These are phyloP conservation scores for Platysternon megacephalum DNA, from an alignment of 2,113 vertebrate species.

Conservation along the genomic window DNA sequence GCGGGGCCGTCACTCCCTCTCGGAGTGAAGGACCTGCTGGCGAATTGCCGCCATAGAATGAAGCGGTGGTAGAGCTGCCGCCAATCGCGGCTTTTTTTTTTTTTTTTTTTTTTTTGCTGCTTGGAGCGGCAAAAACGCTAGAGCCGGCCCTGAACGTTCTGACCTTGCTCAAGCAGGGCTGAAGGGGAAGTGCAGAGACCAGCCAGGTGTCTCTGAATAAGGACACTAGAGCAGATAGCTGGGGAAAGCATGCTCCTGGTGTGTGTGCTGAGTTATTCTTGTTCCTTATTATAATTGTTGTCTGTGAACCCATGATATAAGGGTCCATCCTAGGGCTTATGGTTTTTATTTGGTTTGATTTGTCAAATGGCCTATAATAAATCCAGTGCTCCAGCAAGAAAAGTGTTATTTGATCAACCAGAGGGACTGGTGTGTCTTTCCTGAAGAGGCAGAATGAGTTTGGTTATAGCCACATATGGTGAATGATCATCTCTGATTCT, in stretches of 20 bases:
- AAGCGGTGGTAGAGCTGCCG: too few species aligned
- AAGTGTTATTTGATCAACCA: not conserved
- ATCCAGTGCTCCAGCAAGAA: not conserved
- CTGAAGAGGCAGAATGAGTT: not conserved
- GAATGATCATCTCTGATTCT: not conserved
- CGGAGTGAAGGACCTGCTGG: too few species aligned
- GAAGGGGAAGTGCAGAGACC: not conserved
- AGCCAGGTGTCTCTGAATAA: not conserved
- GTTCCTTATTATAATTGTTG: constrained; percentile 4
- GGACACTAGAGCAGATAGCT: not conserved
- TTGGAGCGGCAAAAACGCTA: too few species aligned
- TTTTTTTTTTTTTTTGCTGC: too few species aligned
- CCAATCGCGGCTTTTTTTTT: too few species aligned
- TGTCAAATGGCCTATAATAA: not conserved
- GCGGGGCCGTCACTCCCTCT: too few species aligned
- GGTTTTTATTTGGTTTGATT: not conserved
- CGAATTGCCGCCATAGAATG: too few species aligned
- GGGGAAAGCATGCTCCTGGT: not conserved
- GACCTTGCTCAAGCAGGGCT: not conserved
- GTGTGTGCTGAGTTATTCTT: constrained; percentile 27
- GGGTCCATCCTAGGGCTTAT: not conserved
- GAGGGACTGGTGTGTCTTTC: not conserved
- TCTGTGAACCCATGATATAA: not conserved
- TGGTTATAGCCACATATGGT: not conserved
- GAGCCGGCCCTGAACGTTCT: too few species aligned